A percentile compares a stretch with the other conserved stretches of the same genome.
phyloP scores from a whole-genome alignment of 2,888 invertebrate species.

The Tenthredo amoena region DNA sequence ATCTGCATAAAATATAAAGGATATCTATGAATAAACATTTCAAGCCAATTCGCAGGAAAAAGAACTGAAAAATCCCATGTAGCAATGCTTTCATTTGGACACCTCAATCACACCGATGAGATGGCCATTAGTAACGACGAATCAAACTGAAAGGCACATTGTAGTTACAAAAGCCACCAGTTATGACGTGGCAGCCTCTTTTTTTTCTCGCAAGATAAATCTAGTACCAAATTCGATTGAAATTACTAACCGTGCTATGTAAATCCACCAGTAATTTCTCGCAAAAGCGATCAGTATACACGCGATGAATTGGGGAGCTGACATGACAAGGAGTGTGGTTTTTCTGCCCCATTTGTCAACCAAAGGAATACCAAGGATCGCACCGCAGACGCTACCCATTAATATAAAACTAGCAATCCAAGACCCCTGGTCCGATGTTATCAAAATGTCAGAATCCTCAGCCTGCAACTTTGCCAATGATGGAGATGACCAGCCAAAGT shows the following conservation, averaged over 20 bases:
- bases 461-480: conserved; percentile 43
- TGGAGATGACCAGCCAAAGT: conserved; percentile 55
- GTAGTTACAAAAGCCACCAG: too few species aligned
- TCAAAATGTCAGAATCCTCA: neutral
- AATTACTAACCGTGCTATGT: conserved; percentile 55
- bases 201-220: too few species aligned
- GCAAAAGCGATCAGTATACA: conserved; percentile 58
- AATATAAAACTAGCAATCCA: conserved; percentile 56
- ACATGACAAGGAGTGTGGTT: conserved; percentile 54
- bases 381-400: conserved; percentile 59
- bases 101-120: too few species aligned
- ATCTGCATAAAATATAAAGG: too few species aligned
- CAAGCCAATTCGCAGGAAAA: too few species aligned
- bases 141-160: too few species aligned
- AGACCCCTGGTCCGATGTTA: conserved; percentile 52
- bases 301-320: conserved; percentile 52
- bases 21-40: too few species aligned
- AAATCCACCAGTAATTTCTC: conserved; percentile 52
- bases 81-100: too few species aligned
- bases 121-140: too few species aligned
- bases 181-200: too few species aligned
- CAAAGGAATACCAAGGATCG: conserved; percentile 54
- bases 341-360: conserved; percentile 61
- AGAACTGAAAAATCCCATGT: too few species aligned
- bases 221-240: neutral